Conservation (phyloP, 1,140 invertebrate genomes). For the Drosophila littoralis region DNA sequence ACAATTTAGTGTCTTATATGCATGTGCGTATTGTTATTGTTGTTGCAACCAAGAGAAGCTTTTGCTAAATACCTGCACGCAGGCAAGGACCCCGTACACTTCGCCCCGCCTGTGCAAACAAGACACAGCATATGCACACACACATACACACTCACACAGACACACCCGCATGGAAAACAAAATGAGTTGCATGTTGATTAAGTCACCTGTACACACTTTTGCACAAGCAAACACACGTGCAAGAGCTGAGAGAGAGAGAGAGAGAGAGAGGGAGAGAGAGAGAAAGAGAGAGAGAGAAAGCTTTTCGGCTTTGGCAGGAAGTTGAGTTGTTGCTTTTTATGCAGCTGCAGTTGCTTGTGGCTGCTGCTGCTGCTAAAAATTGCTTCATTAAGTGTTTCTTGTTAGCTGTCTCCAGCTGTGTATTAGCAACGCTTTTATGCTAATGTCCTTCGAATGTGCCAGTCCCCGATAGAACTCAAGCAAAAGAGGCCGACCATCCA, state of each 20-base stretch:
- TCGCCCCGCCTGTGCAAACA: constrained; percentile 62
- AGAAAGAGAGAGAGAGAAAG: constrained; percentile 31
- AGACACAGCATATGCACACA: constrained; percentile 46
- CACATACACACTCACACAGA: constrained; percentile 18
- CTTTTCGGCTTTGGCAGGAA: constrained; percentile 70
- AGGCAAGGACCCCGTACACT: constrained; percentile 19
- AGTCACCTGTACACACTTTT: constrained; percentile 80
- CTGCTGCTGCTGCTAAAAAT: constrained; percentile 63
- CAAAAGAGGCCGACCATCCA: constrained; percentile 2
- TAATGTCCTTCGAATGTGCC: constrained; percentile 72
- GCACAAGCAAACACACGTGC: constrained; percentile 58
- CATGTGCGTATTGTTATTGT: constrained; percentile 53
- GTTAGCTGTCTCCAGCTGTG: constrained; percentile 64
- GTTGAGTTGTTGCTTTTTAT: constrained; percentile 79
- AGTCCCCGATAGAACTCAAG: constrained; percentile 3
- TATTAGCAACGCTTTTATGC: constrained; percentile 81
- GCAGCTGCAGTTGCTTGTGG: constrained; percentile 53
- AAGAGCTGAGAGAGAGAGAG: background rate
- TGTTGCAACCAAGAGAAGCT: constrained; percentile 65
- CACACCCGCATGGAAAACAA: constrained; percentile 63
- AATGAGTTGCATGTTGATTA: constrained; percentile 82
- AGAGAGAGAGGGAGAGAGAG: background rate
- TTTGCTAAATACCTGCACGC: constrained; percentile 69
- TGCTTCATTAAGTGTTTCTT: constrained; percentile 83
- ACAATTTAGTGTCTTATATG: constrained; percentile 79